Evolutionary conservation across 2,113 vertebrate species (phyloP).

Genomic region (Meriones unguiculatus): DNA sequence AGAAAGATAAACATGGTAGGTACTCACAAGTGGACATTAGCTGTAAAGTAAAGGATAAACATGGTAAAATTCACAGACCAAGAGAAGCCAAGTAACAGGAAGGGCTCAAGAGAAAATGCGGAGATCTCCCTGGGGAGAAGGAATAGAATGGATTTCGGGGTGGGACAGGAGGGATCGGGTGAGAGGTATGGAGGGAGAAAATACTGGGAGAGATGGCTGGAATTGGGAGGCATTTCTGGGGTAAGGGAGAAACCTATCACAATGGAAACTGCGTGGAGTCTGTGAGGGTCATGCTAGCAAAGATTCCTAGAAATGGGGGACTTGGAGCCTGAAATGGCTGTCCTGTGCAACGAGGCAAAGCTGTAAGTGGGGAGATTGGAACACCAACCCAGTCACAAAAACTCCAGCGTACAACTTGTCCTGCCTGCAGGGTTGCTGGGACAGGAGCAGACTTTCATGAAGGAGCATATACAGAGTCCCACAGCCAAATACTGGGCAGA

Average conservation of each 20-base stretch:
- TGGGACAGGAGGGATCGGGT: background rate
- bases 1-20: background rate
- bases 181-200: background rate
- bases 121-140: background rate
- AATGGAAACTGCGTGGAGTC: background rate
- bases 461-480: background rate
- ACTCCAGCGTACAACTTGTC: background rate
- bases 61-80: background rate
- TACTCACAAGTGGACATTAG: background rate
- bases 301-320: background rate
- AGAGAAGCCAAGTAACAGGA: background rate
- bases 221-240: background rate
- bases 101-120: background rate
- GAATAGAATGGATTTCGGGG: background rate
- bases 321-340: background rate
- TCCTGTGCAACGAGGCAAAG: background rate
- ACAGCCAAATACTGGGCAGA: background rate
- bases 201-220: background rate
- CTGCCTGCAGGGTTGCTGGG: background rate
- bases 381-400: background rate
- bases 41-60: background rate
- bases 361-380: background rate
- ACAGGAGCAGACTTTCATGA: background rate
- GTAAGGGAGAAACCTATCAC: background rate
- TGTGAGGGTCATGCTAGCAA: background rate